Evolutionary conservation across 2,113 vertebrate species (phyloP), one percentile per base, ranked within the genome.

Genomic region (Syngnathus scovelli): DNA sequence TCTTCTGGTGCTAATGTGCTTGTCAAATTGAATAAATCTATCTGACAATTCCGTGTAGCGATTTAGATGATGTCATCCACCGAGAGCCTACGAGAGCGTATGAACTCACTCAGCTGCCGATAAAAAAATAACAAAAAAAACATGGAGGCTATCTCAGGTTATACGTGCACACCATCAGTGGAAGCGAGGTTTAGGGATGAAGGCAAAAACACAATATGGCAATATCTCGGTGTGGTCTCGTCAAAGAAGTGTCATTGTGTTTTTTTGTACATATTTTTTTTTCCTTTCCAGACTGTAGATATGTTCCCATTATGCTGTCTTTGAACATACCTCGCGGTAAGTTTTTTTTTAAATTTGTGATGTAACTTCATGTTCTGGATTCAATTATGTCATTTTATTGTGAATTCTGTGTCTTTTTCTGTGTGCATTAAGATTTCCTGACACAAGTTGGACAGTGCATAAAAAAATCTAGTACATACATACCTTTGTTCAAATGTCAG

Each of bases 281-380:
- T 68, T 76, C 51, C 68, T 10, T 56, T 77, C 27, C 62, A 62
- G 19, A 66, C 44, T 76, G 59, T 78, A 61, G 61, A 66, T 72
- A 39, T 68, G 67, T 59, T 79, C 69, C 38, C 56, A 38, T 66
- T 58, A 63, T 33, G 27, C 27, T 33, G 27, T 33, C 16, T 62
- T 70, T 62, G 46, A 69, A 69, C 63, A 51, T 59, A 41, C 64
- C 33, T 69, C 41, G 59, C 59, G 10, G 18, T 39, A 62, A 73
- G 46, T 48, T 56, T 44, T 38, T 68, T 64, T 77, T 61, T 79
- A n/a, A n/a, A n/a, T n/a, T n/a, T 61, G 56, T 77, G 64, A 66
- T 69, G 69, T 61, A 76, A 23, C 86, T 64, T 78, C 68, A 79
- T 76, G 83, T 86, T 78, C 79, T 84, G 83, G 64, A 68, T 48